Base-by-base conservation (phyloP, 2,113 vertebrate species). In the Chlamydotis undulata region DNA sequence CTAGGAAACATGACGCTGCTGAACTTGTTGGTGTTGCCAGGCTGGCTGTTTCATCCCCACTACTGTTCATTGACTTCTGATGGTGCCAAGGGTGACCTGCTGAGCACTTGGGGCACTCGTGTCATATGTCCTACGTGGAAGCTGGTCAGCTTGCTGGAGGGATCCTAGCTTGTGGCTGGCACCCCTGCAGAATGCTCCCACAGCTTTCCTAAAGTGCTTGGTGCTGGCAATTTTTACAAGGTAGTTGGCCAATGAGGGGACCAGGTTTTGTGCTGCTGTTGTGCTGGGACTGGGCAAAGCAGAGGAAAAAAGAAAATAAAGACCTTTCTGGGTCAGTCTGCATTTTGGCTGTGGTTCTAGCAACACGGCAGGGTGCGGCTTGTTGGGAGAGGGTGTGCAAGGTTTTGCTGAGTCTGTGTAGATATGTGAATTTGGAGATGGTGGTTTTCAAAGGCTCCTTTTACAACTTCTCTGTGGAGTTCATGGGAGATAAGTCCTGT, bases 71-170 rank as follows among this genome's bases (percentile, higher is more conserved):
- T 53, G 17, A 10, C 37, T 79, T 53, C 35, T 65, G 80, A 28
- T 6, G 80, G 33, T 71, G 37, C 22, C n/a, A 49, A 26, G 11
- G 24, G 19, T 0, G 8, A n/a, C 26, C 5, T 57, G 37, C 47
- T 53, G 75, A 75, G 60, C 28, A 7, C 56, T 63, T 74, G 50
- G 37, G 63, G 9, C 16, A 45, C n/a, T 77, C 1, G 2, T 77
- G 64, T 52, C 29, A 4, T 12, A 23, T 0, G 0, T 5, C 26
- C 9, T n/a, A 0, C 0, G 2, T 35, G 47, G 10, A 63, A 43
- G 39, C 19, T 60, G 67, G 17, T 6, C 67, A 52, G 3, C 33
- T 47, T 35, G 12, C 26, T 56, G 45, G 26, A 61, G n/a, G 24
- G 15, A 23, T 12, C 60, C 55, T 67, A 55, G 28, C 43, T 57